These are phyloP conservation scores for Himalopsyche japonica DNA, from an alignment of 2,888 invertebrate species.

Conservation along the genomic window DNA sequence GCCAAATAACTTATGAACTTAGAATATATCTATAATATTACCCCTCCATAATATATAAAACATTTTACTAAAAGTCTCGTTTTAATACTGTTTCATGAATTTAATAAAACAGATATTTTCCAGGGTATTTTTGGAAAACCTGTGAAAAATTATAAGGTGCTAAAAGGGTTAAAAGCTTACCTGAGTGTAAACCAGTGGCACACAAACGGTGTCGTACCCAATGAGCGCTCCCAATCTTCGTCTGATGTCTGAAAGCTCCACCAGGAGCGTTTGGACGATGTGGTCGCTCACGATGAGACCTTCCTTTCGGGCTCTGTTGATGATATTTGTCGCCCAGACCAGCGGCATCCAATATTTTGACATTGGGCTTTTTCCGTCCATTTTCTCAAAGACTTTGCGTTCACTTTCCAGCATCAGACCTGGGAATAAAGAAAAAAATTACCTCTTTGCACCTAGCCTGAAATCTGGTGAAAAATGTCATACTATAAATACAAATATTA, in stretches of 20 bases:
- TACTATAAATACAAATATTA: too few species aligned
- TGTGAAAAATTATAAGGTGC: too few species aligned
- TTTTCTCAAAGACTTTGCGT: slow-evolving; percentile 86
- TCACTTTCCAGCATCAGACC: slow-evolving; percentile 91
- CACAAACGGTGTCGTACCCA: slow-evolving; percentile 90
- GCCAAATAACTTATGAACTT: too few species aligned
- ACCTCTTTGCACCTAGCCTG: neutral
- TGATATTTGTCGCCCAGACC: slow-evolving; percentile 91
- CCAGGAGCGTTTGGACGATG: slow-evolving; percentile 86
- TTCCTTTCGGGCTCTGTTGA: slow-evolving; percentile 84
- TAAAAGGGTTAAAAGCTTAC: slow-evolving; percentile 63
- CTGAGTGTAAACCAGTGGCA: slow-evolving; percentile 91
- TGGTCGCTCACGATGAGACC: slow-evolving; percentile 85
- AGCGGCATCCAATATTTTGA: slow-evolving; percentile 90
- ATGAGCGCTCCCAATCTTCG: slow-evolving; percentile 81
- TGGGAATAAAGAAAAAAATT: slow-evolving; percentile 48
- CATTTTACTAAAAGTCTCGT: too few species aligned
- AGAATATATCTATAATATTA: too few species aligned
- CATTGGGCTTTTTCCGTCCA: slow-evolving; percentile 89
- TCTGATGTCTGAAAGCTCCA: slow-evolving; percentile 87
- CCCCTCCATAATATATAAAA: too few species aligned
- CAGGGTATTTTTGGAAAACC: too few species aligned
- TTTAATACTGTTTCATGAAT: too few species aligned
- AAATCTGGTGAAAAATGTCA: neutral
- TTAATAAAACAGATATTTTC: too few species aligned